phyloP scores from a whole-genome alignment of 1,140 invertebrate genomes.

The Nomia melanderi region DNA sequence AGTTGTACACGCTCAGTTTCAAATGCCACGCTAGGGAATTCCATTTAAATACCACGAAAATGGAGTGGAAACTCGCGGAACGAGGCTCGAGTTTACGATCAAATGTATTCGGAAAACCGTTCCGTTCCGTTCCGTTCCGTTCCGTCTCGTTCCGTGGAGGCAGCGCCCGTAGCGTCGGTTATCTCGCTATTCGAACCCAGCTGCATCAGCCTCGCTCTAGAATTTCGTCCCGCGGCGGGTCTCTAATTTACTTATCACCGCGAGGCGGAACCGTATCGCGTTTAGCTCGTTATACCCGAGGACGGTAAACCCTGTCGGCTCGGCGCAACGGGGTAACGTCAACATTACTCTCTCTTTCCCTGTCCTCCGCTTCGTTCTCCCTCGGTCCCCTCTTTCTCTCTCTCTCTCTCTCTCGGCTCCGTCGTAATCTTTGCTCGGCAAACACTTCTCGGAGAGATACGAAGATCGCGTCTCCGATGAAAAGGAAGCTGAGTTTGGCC shows the following conservation, averaged over 20 bases:
- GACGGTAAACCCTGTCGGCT: conserved; percentile 24
- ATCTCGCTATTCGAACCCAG: background rate
- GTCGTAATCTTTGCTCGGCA: conserved; percentile 66
- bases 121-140: no score
- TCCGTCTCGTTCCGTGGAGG: no score
- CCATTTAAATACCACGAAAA: no score
- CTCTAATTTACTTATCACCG: conserved; percentile 22
- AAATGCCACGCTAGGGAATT: no score
- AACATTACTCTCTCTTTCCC: conserved; percentile 22
- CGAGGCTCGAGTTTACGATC: no score
- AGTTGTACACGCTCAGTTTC: no score
- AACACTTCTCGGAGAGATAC: conserved; percentile 67
- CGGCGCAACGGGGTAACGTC: conserved; percentile 44
- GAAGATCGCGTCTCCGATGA: conserved; percentile 34
- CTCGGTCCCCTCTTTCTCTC: no score
- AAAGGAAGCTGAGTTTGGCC: conserved; percentile 16
- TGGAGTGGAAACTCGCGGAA: no score
- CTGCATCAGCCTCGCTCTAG: background rate
- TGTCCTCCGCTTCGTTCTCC: conserved; percentile 8
- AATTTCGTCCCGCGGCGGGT: background rate
- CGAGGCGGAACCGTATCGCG: conserved; percentile 9
- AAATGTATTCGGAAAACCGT: no score
- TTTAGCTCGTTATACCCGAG: conserved; percentile 41
- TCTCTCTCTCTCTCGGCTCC: conserved; percentile 6
- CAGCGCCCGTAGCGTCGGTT: background rate